These are phyloP conservation scores for Brachyhypopomus gauderio DNA, from an alignment of 2,113 vertebrate species.

Conservation along the genomic window DNA sequence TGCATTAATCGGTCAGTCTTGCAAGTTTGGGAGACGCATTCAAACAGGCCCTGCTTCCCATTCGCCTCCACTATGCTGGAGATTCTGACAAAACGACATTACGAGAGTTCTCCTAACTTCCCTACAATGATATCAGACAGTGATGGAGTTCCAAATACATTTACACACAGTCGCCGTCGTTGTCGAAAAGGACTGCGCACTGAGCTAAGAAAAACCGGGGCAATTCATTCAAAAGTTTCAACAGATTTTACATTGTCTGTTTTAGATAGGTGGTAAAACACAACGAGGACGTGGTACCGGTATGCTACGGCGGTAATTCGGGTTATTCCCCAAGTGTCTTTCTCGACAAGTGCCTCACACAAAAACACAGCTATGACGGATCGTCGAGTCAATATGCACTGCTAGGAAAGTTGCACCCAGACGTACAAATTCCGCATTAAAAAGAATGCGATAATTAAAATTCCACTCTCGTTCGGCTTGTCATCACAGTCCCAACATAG, in stretches of 20 bases:
- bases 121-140: neutral
- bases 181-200: neutral
- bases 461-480: conserved; percentile 50
- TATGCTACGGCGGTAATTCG: too few relatives aligned
- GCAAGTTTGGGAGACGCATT: conserved; percentile 13
- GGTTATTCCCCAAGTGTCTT: neutral
- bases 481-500: conserved; percentile 40
- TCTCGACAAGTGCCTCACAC: neutral
- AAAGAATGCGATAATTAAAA: conserved; percentile 36
- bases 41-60: neutral
- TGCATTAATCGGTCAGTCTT: too few relatives aligned
- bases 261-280: too few relatives aligned
- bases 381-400: conserved; percentile 9
- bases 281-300: too few relatives aligned
- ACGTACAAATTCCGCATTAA: conserved; percentile 38
- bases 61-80: neutral
- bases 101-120: conserved; percentile 21
- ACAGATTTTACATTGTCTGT: neutral
- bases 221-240: neutral
- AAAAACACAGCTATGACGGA: neutral
- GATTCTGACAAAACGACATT: neutral
- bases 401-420: conserved; percentile 29
- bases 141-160: neutral
- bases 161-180: neutral
- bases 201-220: neutral